Percentiles rank a stretch among this genome's conserved stretches.
phyloP scores from a whole-genome alignment of 2,888 invertebrate genomes.

The Drosophila ezoana region DNA sequence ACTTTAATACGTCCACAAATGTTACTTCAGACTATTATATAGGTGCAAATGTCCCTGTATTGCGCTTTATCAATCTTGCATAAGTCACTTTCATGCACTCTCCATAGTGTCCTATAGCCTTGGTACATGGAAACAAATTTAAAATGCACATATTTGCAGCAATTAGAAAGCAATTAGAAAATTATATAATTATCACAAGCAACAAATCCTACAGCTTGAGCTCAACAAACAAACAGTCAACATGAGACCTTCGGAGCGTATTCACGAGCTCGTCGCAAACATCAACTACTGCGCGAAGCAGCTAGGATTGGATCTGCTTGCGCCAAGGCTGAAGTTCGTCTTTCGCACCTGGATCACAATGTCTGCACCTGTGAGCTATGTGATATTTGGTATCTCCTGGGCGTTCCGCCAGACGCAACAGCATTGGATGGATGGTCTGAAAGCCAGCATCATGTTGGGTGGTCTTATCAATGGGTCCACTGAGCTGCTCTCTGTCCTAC shows the following conservation, averaged over 20 bases:
- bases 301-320: conserved; percentile 54
- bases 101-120: conserved; percentile 18
- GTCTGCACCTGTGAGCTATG: conserved; percentile 17
- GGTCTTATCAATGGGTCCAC: conserved; percentile 37
- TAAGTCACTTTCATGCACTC: not conserved
- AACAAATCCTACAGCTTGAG: not conserved
- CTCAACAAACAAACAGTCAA: conserved; percentile 17
- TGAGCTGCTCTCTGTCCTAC: conserved; percentile 39
- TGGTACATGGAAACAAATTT: conserved; percentile 33
- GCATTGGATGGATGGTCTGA: conserved; percentile 48
- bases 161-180: conserved; percentile 36
- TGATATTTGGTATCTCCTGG: conserved; percentile 26
- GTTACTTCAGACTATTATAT: no score
- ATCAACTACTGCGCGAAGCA: conserved; percentile 37
- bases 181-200: conserved; percentile 23
- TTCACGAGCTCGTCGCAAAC: conserved; percentile 21
- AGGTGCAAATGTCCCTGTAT: no score
- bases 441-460: conserved; percentile 52
- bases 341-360: conserved; percentile 38
- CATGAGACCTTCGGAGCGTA: conserved; percentile 32
- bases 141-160: conserved; percentile 33
- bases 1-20: no score
- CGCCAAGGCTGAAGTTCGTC: conserved; percentile 7
- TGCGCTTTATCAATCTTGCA: no score
- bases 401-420: conserved; percentile 19